Base-by-base conservation (phyloP, 2,797 vertebrate genomes). In the Hybognathus amarus region DNA sequence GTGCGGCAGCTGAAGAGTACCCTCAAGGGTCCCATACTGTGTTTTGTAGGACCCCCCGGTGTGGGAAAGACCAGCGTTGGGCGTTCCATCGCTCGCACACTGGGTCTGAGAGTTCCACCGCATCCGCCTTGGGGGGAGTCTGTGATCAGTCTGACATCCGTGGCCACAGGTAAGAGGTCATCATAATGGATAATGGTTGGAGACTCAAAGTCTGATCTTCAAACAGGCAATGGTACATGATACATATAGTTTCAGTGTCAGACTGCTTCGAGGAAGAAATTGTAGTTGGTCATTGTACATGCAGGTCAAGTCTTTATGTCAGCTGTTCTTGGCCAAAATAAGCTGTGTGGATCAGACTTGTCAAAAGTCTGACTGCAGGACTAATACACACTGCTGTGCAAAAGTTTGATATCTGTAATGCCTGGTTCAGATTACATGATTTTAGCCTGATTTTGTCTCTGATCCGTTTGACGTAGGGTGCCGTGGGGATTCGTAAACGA, bases 41-140 rank as follows among this genome's bases (percentile, higher is more conserved):
- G 98, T 89, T 99, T 99, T 12, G 97, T 99, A 56, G 98, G 98
- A 0, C 98, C 98, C 0, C 98, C 98, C 0, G 98, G 98, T 66
- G 97, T 99, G 3, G 98, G 98, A n/a, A 99, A 99, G 92, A 99
- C 98, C 17, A 99, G 97, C 0, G 98, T 99, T 75, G 98, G 98
- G 9, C 95, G 97, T 80, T 98, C 98, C 9, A 96, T 99, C 64
- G 97, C 97, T 11, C 97, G 96, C 91, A 99, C 97, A 0, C 93
- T 99, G 80, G 97, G 98, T 61, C 93, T n/a, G 98, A 87, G 98
- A 98, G 89, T 99, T 99, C 89, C 97, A 99, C 88, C 96, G 98
- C 86, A 99, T 99, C 18, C 18, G 96, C 98, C 4, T 90, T 99
- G 36, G 98, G 98, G 69, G 98, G 98, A 5, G 96, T 98, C 40